Base-by-base conservation (phyloP, 2,888 invertebrate species). In the Xestia c-nigrum region DNA sequence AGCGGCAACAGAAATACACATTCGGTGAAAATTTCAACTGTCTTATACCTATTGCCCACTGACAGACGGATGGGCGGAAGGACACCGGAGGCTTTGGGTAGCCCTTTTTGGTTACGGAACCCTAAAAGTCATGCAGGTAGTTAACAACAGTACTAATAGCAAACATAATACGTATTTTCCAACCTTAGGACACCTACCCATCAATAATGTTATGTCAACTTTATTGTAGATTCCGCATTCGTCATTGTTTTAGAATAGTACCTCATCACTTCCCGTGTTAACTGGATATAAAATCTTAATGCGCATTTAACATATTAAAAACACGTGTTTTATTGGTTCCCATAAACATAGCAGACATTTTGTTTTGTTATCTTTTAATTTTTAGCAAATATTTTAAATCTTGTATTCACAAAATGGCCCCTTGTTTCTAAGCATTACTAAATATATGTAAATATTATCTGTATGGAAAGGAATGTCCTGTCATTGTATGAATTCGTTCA, bases 321-420 rank as follows among this genome's bases (percentile, higher is more conserved):
- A 71, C 38, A 76, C 12, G 12, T 38, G 12, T 52, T 75, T 76
- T 63, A 66, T 81, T 78, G 40, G 16, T 46, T 21, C 52, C 21
- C 19, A 63, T 63, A 74, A 81, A 76, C 16, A 14, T 55, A 21
- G 46, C 38, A 82, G 52, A 38, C 31, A 31, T 74, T 57, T 69
- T 50, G 24, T 43, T 57, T 19, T 10, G 24, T 46, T 67, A 78
- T 81, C 47, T 61, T 66, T 65, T 61, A n/a, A 52, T 21, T 69
- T 31, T 59, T 16, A 14, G 52, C 50, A 59, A 65, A 65, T 59
- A 61, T 52, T 64, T 69, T 43, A 57, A 80, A 65, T 57, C 31
- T 57, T 24, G 38, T 38, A 24, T 4, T 52, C 3, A 63, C 52
- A 47, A 46, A 63, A 57, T 57, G 46, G 46, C 40, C 47, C 19